Evolutionary conservation across 2,888 invertebrate genomes (phyloP).

Genomic region (Clunio marinus): DNA sequence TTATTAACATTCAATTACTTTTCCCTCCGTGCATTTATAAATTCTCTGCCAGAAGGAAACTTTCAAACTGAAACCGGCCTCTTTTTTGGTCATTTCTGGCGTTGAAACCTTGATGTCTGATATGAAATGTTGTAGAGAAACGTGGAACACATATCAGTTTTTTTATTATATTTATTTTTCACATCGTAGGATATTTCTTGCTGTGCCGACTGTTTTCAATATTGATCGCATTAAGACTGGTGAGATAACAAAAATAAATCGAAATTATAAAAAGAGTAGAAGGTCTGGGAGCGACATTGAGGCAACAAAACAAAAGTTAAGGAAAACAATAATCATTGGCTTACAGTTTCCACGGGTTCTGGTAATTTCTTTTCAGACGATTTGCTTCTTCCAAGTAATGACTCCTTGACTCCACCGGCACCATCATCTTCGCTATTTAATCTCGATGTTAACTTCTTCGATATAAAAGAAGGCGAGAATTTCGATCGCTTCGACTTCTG

Average conservation of each 20-base stretch:
- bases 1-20: no score
- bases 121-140: background rate
- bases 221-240: slow-evolving; percentile 4
- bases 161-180: background rate
- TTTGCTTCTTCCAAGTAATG: slow-evolving; percentile 21
- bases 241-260: background rate
- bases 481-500: slow-evolving; percentile 42
- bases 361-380: slow-evolving; percentile 43
- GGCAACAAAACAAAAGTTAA: background rate
- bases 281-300: background rate
- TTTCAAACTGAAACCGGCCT: no score
- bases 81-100: slow-evolving; percentile 10
- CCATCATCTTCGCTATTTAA: slow-evolving; percentile 30
- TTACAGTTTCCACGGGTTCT: slow-evolving; percentile 45
- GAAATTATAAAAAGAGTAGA: background rate
- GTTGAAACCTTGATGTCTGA: background rate
- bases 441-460: slow-evolving; percentile 41
- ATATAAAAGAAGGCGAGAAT: slow-evolving; percentile 44
- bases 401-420: slow-evolving; percentile 34
- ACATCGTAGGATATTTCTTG: background rate
- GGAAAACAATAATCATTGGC: slow-evolving; percentile 39
- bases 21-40: no score
- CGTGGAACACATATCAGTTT: background rate
- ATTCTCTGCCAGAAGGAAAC: no score
- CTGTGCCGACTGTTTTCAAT: background rate